Conservation (phyloP, 2,113 vertebrate genomes). For the Eidolon helvum region DNA sequence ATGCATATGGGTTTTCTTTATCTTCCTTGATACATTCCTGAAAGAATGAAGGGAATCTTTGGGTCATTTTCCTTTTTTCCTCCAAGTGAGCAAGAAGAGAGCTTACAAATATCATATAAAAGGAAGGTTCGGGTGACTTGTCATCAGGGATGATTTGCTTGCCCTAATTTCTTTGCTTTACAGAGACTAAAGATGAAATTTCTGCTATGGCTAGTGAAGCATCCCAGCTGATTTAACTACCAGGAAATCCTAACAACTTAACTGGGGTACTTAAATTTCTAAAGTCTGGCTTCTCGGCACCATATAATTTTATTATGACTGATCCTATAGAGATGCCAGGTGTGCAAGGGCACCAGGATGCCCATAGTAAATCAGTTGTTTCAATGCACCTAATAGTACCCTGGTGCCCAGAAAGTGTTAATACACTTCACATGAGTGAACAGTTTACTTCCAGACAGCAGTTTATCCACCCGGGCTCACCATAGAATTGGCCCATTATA, state of each 20-base stretch:
- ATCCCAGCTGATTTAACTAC: slow-evolving; percentile 34
- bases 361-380: slow-evolving; percentile 65
- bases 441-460: slow-evolving; percentile 60
- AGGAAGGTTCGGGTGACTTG: neutral
- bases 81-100: neutral
- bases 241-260: neutral
- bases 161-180: slow-evolving; percentile 14
- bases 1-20: neutral
- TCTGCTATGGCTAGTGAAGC: neutral
- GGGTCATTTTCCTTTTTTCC: neutral
- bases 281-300: slow-evolving; percentile 34
- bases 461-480: slow-evolving; percentile 42
- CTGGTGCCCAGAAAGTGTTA: slow-evolving; percentile 59
- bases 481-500: slow-evolving; percentile 37
- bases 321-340: neutral
- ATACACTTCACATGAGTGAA: slow-evolving; percentile 69
- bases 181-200: neutral
- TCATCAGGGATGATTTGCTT: slow-evolving; percentile 25
- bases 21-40: neutral
- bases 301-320: slow-evolving; percentile 46
- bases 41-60: neutral
- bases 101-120: neutral
- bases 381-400: slow-evolving; percentile 60
- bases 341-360: slow-evolving; percentile 50
- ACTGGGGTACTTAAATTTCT: slow-evolving; percentile 29